Percentiles rank a stretch among this genome's conserved stretches.
These are phyloP conservation scores for Scaptomyza reducta DNA, from an alignment of 2,888 invertebrate genomes.

Conservation along the genomic window DNA sequence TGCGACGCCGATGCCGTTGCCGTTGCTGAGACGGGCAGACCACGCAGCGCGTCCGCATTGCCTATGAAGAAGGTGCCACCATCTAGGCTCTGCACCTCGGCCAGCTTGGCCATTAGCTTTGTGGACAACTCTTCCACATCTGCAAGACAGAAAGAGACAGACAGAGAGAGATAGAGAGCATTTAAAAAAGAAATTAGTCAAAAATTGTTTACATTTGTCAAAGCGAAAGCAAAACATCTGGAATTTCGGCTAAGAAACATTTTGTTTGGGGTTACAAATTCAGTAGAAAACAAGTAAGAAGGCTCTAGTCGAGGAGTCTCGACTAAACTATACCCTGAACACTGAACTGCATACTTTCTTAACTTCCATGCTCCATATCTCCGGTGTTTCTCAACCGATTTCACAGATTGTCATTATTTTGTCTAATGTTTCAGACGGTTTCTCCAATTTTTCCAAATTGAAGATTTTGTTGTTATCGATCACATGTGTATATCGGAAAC, in stretches of 20 bases:
- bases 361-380: too few relatives aligned
- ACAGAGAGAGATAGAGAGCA: slow-evolving; percentile 36
- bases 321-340: too few relatives aligned
- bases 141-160: slow-evolving; percentile 54
- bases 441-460: too few relatives aligned
- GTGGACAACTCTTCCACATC: slow-evolving; percentile 85
- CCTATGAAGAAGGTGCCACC: slow-evolving; percentile 84
- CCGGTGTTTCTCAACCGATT: too few relatives aligned
- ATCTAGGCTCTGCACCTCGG: slow-evolving; percentile 84
- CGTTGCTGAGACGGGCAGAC: slow-evolving; percentile 72
- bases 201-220: slow-evolving; percentile 23
- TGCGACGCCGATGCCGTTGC: slow-evolving; percentile 53
- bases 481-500: too few relatives aligned
- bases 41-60: slow-evolving; percentile 82
- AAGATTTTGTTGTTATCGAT: too few relatives aligned
- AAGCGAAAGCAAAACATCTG: slow-evolving; percentile 37
- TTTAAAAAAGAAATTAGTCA: too few relatives aligned
- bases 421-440: too few relatives aligned
- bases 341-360: too few relatives aligned
- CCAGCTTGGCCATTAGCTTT: slow-evolving; percentile 84
- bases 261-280: background rate
- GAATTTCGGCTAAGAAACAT: slow-evolving; percentile 3
- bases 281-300: too few relatives aligned
- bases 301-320: too few relatives aligned
- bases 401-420: too few relatives aligned